Evolutionary conservation across 2,797 vertebrate genomes (phyloP).

Genomic region (Hemitrygon akajei): DNA sequence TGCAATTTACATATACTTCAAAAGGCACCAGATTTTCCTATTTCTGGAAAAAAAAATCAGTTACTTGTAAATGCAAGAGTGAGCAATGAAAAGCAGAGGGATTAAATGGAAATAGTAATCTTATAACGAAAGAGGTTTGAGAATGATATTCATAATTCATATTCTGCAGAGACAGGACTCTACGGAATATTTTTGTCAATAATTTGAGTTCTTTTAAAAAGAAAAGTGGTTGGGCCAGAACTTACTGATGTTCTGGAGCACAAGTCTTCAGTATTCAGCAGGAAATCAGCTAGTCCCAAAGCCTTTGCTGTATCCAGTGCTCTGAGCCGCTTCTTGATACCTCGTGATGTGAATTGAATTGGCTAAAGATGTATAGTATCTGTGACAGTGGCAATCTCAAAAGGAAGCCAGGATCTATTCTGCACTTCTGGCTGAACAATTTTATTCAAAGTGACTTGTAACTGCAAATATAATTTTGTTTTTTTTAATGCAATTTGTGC

Average conservation of each 20-base stretch:
- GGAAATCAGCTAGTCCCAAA: no score
- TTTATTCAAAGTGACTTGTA: background rate
- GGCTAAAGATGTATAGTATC: no score
- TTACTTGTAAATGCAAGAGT: background rate
- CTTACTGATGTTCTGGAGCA: no score
- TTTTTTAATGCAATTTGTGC: background rate
- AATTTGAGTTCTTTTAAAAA: background rate
- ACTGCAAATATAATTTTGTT: background rate
- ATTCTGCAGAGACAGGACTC: background rate
- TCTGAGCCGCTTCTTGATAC: no score
- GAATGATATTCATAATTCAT: background rate
- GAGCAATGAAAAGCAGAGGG: background rate
- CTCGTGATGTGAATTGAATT: no score
- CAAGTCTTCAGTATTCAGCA: no score
- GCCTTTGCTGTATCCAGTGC: no score
- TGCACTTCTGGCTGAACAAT: background rate
- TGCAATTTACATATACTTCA: slow-evolving; percentile 28
- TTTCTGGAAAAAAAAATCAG: background rate
- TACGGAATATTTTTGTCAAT: background rate
- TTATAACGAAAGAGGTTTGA: background rate
- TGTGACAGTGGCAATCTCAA: no score
- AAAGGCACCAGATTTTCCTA: background rate
- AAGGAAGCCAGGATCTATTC: no score
- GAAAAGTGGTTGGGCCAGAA: background rate
- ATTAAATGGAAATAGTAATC: background rate